phyloP scores from a whole-genome alignment of 2,888 invertebrate species.

The Philaethria dido region DNA sequence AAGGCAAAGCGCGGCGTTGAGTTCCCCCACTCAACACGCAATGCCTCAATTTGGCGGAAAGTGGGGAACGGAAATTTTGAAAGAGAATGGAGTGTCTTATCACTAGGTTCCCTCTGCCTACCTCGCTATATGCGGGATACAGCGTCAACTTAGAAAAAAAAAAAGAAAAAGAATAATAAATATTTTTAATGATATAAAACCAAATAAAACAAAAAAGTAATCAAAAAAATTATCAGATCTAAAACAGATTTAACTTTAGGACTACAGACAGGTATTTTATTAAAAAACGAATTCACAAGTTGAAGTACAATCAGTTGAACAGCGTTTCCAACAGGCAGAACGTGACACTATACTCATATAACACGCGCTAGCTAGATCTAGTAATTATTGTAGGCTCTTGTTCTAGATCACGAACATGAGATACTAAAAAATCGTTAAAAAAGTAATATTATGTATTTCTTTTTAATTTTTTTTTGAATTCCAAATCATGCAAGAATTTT shows the following conservation, averaged over 20 bases:
- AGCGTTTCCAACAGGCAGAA: slow-evolving; percentile 14
- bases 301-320: slow-evolving; percentile 28
- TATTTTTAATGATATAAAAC: not conserved
- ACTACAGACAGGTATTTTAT: slow-evolving; percentile 16
- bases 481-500: not conserved
- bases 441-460: not conserved
- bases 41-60: too few species aligned
- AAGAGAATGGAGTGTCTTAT: too few species aligned
- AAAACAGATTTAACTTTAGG: slow-evolving; percentile 10
- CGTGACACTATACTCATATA: slow-evolving; percentile 32
- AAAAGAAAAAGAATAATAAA: too few species aligned
- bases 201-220: not conserved
- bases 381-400: slow-evolving; percentile 22
- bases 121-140: too few species aligned
- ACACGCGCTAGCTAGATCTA: slow-evolving; percentile 22
- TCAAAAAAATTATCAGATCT: not conserved
- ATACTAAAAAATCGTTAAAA: slow-evolving; percentile 7
- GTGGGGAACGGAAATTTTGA: too few species aligned
- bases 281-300: slow-evolving; percentile 24
- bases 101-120: too few species aligned
- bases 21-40: too few species aligned
- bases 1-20: too few species aligned
- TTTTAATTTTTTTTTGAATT: not conserved
- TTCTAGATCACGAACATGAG: slow-evolving; percentile 18
- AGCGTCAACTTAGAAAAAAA: too few species aligned